phyloP scores from a whole-genome alignment of 2,888 invertebrate species.

The Tachystola acroxantha region DNA sequence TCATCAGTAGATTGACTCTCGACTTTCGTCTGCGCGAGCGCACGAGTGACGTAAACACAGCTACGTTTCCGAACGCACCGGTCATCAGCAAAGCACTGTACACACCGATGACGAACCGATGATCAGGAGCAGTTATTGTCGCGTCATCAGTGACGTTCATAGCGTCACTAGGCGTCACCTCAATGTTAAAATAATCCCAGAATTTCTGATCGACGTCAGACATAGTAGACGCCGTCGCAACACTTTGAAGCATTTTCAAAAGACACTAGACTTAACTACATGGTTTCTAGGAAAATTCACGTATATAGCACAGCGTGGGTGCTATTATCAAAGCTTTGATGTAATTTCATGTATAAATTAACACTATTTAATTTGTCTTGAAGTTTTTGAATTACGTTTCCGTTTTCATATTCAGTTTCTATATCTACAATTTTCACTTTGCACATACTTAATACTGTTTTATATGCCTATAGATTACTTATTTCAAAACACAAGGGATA shows the following conservation, averaged over 20 bases:
- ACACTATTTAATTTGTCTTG: no score
- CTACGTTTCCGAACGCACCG: conserved; percentile 85
- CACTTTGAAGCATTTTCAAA: background rate
- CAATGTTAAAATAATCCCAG: conserved; percentile 53
- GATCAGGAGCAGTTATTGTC: conserved; percentile 37
- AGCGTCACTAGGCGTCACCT: conserved; percentile 18
- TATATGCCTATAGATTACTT: no score
- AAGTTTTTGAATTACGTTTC: no score
- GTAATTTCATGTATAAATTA: no score
- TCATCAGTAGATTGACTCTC: conserved; percentile 86
- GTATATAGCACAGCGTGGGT: no score
- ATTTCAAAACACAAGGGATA: no score
- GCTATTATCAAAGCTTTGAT: background rate
- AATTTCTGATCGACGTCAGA: conserved; percentile 29
- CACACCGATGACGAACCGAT: conserved; percentile 73
- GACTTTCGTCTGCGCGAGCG: conserved; percentile 82
- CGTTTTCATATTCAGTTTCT: no score
- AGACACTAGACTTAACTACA: background rate
- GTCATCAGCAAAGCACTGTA: conserved; percentile 81
- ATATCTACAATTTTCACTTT: no score
- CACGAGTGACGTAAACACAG: conserved; percentile 83
- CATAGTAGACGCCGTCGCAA: conserved; percentile 1
- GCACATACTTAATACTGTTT: no score
- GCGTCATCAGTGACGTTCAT: conserved; percentile 32
- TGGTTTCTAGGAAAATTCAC: no score